These are phyloP conservation scores for Heliopora coerulea DNA, from an alignment of 92 coral and sea anemone species.

Conservation along the genomic window DNA sequence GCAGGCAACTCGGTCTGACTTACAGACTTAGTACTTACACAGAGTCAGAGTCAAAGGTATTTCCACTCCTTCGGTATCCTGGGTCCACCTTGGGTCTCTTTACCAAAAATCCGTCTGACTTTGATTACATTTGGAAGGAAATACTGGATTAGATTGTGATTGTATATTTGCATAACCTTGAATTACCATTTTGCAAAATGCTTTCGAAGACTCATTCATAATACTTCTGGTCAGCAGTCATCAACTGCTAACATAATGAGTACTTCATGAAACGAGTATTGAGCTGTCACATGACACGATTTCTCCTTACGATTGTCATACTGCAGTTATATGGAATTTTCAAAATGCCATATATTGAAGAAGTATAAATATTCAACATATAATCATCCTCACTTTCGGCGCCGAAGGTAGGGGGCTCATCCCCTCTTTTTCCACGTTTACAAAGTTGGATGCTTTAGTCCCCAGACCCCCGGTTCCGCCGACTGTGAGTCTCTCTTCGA, in stretches of 20 bases:
- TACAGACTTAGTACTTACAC: too few species aligned
- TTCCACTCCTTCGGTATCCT: too few species aligned
- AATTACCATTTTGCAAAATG: too few species aligned
- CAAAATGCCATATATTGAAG: slow-evolving; percentile 2
- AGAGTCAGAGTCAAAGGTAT: too few species aligned
- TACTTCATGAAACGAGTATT: slow-evolving; percentile 4
- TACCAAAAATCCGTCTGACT: too few species aligned
- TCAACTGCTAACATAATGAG: neutral
- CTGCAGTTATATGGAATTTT: slow-evolving; percentile 4
- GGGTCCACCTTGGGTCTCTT: too few species aligned
- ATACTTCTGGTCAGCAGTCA: slow-evolving; percentile 6
- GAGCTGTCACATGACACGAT: neutral
- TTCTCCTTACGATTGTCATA: neutral
- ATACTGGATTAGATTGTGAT: too few species aligned
- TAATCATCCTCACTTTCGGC: slow-evolving; percentile 8
- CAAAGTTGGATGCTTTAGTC: neutral
- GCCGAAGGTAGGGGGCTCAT: slow-evolving; percentile 4
- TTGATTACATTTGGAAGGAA: too few species aligned
- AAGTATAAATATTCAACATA: neutral
- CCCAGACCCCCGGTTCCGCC: too few species aligned
- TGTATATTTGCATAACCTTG: too few species aligned
- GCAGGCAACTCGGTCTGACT: too few species aligned
- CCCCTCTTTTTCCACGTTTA: slow-evolving; percentile 5
- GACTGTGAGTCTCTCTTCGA: too few species aligned
- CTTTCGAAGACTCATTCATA: neutral